Conservation (phyloP, 2,113 vertebrate genomes). For the Nicator chloris region DNA sequence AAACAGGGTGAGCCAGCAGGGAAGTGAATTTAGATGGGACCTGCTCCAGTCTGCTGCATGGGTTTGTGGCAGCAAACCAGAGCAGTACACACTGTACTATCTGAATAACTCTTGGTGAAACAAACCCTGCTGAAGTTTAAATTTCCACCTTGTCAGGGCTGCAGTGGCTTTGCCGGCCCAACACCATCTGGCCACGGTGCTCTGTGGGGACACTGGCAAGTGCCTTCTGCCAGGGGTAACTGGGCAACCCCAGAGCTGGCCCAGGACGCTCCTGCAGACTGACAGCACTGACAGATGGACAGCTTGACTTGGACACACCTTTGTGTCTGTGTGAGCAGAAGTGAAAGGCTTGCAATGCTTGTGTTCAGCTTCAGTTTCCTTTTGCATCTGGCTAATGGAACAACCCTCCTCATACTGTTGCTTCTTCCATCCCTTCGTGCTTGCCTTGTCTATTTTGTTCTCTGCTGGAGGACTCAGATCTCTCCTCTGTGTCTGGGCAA, state of each 20-base stretch:
- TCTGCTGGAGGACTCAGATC: not conserved
- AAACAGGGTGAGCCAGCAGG: not conserved
- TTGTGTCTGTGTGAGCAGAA: not conserved
- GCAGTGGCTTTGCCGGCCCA: not conserved
- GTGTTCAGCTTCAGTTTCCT: not conserved
- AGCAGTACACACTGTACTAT: not conserved
- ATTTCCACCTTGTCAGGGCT: not conserved
- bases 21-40: not conserved
- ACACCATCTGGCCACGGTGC: not conserved
- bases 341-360: not conserved
- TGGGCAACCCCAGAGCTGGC: not conserved
- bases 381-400: not conserved
- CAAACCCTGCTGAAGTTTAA: not conserved
- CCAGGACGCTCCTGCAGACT: fast-evolving
- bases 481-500: not conserved
- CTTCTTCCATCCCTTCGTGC: not conserved
- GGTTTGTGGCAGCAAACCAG: not conserved
- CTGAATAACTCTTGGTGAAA: not conserved
- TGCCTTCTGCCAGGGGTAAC: not conserved
- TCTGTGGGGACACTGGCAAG: not conserved
- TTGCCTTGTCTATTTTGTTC: not conserved
- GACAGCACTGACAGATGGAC: not conserved
- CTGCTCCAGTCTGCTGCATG: not conserved
- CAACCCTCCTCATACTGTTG: not conserved
- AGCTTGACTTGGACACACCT: not conserved